Percentiles rank a stretch among this genome's conserved stretches.
Conservation (phyloP, 2,113 vertebrate species). For the Sorex araneus region DNA sequence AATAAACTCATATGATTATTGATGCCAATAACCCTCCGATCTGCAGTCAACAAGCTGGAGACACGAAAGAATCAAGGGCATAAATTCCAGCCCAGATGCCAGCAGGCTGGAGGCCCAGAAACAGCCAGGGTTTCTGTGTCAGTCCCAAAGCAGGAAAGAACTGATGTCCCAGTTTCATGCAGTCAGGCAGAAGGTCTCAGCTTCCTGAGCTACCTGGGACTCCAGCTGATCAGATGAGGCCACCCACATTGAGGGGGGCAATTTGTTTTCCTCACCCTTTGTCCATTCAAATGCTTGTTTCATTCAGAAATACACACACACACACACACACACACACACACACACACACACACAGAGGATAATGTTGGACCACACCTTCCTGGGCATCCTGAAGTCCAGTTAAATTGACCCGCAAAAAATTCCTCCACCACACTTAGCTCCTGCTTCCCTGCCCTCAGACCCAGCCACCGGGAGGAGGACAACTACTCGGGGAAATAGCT, state of each 20-base stretch:
- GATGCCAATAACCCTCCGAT: not conserved
- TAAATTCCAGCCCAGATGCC: not conserved
- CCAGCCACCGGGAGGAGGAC: not conserved
- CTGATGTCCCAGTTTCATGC: not conserved
- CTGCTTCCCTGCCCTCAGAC: not conserved
- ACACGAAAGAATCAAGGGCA: not conserved
- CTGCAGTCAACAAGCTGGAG: not conserved
- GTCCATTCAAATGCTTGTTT: no score
- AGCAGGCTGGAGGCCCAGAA: not conserved
- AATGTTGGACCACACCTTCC: not conserved
- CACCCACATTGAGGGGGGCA: accelerated
- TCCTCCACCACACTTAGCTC: no score
- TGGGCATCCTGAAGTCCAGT: not conserved
- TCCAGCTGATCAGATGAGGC: not conserved
- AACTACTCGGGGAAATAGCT: no score
- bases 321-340: not conserved
- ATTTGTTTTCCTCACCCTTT: not conserved
- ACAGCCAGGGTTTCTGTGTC: not conserved
- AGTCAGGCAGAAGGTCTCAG: not conserved
- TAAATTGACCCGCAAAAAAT: not conserved
- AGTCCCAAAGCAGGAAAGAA: not conserved
- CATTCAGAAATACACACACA: not conserved
- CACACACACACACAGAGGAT: not conserved
- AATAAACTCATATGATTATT: not conserved
- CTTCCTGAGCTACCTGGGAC: not conserved